Percentiles rank a stretch among this genome's conserved stretches.
These are phyloP conservation scores for Blennius ocellaris DNA, from an alignment of 2,113 vertebrate genomes.

Conservation along the genomic window DNA sequence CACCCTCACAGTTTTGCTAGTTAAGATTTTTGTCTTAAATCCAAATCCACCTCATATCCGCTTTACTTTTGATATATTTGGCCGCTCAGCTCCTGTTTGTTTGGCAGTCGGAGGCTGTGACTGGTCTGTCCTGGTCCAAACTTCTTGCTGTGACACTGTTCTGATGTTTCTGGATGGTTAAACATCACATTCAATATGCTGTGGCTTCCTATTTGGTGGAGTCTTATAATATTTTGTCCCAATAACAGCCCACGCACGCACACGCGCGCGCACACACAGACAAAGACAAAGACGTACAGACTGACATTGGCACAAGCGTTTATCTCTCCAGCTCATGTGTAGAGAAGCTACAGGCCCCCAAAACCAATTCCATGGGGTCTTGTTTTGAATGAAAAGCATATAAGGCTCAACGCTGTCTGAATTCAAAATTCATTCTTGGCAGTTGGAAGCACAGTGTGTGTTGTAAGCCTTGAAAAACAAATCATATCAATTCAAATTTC, in stretches of 20 bases:
- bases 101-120: conserved; percentile 9
- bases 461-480: conserved; percentile 42
- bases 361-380: conserved; percentile 50
- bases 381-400: conserved; percentile 63
- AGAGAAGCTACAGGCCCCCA: conserved; percentile 45
- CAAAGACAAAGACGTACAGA: conserved; percentile 19
- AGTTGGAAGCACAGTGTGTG: conserved; percentile 3
- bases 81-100: conserved; percentile 13
- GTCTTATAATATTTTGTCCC: conserved; percentile 49
- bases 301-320: conserved; percentile 29
- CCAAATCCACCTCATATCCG: conserved; percentile 52
- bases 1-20: conserved; percentile 26
- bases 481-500: conserved; percentile 34
- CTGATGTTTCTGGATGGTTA: conserved; percentile 33
- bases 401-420: conserved; percentile 45
- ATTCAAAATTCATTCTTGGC: conserved; percentile 54
- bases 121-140: conserved; percentile 6
- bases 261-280: background rate
- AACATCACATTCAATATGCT: conserved; percentile 39
- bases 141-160: conserved; percentile 35
- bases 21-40: conserved; percentile 46
- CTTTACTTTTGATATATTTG: conserved; percentile 36
- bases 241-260: background rate
- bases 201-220: conserved; percentile 41
- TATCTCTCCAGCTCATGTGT: conserved; percentile 53